Evolutionary conservation across 2,888 invertebrate genomes (phyloP), one percentile per base, ranked within the genome.

Genomic region (Selenia dentaria): DNA sequence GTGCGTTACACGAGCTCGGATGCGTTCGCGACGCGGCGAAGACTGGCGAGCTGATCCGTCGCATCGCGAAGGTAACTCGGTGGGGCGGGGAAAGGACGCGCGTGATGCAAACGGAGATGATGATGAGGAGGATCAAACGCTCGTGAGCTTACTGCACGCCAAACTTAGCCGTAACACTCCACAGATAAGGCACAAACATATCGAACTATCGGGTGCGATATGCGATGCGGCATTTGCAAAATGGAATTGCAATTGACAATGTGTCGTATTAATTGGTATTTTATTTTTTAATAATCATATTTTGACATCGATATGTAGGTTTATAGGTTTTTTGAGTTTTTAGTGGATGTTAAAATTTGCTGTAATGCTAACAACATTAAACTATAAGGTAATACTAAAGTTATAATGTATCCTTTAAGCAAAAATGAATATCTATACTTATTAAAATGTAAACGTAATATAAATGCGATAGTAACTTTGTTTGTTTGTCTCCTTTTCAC

Each of bases 11-110:
- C 51, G 41, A 6, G 39, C 24, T 38, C 33, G 37, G 54, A 54
- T 52, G 54, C 46, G 56, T 44, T 48, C 51, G 50, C 43, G 34
- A 36, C 58, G 56, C 56, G 46, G 41, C 48, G 52, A 44, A 45
- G 51, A 59, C 59, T 59, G 59, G 12, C 51, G 41, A 9, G 6
- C 25, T 14, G 42, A 53, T 53, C 42, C 2, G 28, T 44, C 55
- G 58, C 55, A 45, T 55, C 58, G 39, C 32, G 49, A 54, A 54
- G 55, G 53, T 54, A 51, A 44, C 55, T 49, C 55, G 49, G 55
- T 10, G 51, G 55, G 55, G 58, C 53, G 51, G 55, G 51, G 51
- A 50, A 36, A 32, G 36, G 35, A 42, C 35, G 24, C 32, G 12
- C 3, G 42, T 48, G 43, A 33, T 32, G 49, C 49, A 49, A 49